Evolutionary conservation across 2,888 invertebrate species (phyloP).

Genomic region (Scaptodrosophila latifasciaeformis): DNA sequence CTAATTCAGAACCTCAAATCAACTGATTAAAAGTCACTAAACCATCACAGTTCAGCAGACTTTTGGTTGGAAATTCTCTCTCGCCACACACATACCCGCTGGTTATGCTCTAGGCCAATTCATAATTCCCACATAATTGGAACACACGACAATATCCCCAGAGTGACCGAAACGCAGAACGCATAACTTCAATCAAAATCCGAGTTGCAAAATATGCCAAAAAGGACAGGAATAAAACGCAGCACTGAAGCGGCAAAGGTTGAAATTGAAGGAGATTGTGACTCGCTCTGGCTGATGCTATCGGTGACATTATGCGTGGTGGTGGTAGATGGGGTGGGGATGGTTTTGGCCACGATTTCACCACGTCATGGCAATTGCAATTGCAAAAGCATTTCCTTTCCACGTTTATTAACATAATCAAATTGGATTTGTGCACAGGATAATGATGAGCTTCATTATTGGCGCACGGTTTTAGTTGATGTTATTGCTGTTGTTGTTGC

Average conservation of each 20-base stretch:
- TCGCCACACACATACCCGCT: too few relatives aligned
- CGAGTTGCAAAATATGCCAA: not conserved
- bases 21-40: too few relatives aligned
- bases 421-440: slow-evolving; percentile 70
- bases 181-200: not conserved
- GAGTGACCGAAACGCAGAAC: not conserved
- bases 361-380: slow-evolving; percentile 57
- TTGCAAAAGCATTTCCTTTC: slow-evolving; percentile 64
- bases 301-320: too few relatives aligned
- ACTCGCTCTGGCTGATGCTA: too few relatives aligned
- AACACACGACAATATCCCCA: too few relatives aligned
- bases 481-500: slow-evolving; percentile 7
- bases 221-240: not conserved
- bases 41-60: too few relatives aligned
- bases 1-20: too few relatives aligned
- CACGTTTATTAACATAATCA: slow-evolving; percentile 70
- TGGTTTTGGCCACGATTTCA: not conserved
- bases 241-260: not conserved
- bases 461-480: slow-evolving; percentile 13
- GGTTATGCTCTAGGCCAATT: too few relatives aligned
- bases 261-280: not conserved
- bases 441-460: slow-evolving; percentile 70
- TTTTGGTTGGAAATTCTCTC: too few relatives aligned
- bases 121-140: too few relatives aligned
- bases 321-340: not conserved